Evolutionary conservation across 2,113 vertebrate species (phyloP).

Genomic region (Carettochelys insculpta): DNA sequence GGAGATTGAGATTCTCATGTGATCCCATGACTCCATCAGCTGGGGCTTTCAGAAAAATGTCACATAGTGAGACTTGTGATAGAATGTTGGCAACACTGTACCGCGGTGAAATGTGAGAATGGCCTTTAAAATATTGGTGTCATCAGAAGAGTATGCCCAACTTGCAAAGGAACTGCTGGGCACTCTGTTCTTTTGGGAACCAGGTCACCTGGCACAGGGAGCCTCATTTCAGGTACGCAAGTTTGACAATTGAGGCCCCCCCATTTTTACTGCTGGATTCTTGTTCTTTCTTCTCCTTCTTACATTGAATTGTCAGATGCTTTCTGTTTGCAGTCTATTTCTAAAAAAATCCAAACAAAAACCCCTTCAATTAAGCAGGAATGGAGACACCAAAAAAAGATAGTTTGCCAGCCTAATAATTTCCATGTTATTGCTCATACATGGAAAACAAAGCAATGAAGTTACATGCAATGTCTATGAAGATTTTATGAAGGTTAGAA

Average conservation of each 20-base stretch:
- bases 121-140: neutral
- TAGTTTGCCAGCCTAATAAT: neutral
- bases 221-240: neutral
- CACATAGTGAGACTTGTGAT: neutral
- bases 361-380: neutral
- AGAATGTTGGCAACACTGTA: neutral
- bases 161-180: rapidly evolving
- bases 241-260: neutral
- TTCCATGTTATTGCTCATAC: neutral
- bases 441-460: neutral
- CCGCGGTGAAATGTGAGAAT: neutral
- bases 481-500: neutral
- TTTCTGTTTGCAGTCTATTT: neutral
- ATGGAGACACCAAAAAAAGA: neutral
- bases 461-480: neutral
- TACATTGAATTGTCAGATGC: neutral
- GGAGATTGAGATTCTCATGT: neutral
- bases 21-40: neutral
- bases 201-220: neutral
- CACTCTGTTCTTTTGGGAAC: neutral
- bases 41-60: neutral
- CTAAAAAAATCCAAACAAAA: neutral
- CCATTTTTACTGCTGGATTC: neutral
- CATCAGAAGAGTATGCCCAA: rapidly evolving
- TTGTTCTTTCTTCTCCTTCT: neutral